Evolutionary conservation across 2,113 vertebrate species (phyloP), one percentile per base, ranked within the genome.

Genomic region (Elachura formosa): DNA sequence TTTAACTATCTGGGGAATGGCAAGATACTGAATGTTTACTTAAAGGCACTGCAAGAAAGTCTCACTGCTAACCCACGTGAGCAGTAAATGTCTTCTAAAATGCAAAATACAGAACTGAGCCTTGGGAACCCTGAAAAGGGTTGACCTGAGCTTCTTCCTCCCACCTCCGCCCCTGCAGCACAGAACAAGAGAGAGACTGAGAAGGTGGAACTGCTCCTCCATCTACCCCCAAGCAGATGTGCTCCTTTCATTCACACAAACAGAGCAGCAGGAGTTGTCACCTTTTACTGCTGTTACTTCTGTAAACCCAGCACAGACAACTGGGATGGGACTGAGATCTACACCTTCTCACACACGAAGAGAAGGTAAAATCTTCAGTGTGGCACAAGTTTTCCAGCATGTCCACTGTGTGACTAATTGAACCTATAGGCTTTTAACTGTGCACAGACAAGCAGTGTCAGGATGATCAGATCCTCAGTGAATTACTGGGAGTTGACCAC

Each of bases 331-430:
- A 17, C 49, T 1, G 14, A 68, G 26, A 56, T 11, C 36, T 45
- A 15, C 24, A 76, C 8, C 7, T 71, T 58, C 87, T 62, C 38
- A 11, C 3, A 14, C 21, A 55, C 2, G 17, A 80, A 33, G 40
- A 74, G 20, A 68, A 89, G 24, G 8, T 9, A 43, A 29, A 29
- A 29, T 20, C 12, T 21, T 52, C 8, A 51, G 12, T 33, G 17
- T 10, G 48, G 20, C 21, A 59, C 17, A 67, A 62, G 22, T 59
- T 55, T 81, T 25, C 29, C 59, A 62, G 12, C 4, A 5, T 6
- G 8, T 29, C 36, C 29, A 24, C 31, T 52, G 20, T 0, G 0
- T 12, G 16, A 20, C 29, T 54, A 43, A 25, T 0, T 34, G 55
- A 84, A 62, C 10, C 13, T 58, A 19, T 51, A 84, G 73, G n/a